Evolutionary conservation across 1,140 invertebrate genomes (phyloP).

Genomic region (Agraylea sexmaculata): DNA sequence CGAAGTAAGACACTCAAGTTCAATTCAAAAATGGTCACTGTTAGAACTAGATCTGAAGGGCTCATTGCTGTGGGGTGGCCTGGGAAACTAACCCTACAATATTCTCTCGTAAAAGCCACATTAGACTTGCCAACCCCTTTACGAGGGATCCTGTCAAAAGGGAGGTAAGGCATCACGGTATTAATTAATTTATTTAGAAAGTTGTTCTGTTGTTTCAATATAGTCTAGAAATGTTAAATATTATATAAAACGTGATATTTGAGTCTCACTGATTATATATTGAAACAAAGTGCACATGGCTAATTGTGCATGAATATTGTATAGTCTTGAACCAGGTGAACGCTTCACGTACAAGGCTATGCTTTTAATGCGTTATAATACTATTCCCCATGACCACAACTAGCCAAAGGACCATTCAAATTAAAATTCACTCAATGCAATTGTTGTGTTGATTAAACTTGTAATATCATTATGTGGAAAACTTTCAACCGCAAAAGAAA

Average conservation of each 20-base stretch:
- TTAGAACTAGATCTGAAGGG: no score
- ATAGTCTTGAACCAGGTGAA: conserved; percentile 20
- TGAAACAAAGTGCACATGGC: conserved; percentile 16
- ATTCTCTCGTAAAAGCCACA: background rate
- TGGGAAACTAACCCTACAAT: no score
- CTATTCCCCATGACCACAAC: no score
- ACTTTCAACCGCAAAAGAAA: conserved; percentile 1
- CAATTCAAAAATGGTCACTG: no score
- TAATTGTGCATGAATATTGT: conserved; percentile 23
- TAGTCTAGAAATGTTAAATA: background rate
- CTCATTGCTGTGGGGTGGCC: no score
- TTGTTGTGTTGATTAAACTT: background rate
- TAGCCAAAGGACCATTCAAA: background rate
- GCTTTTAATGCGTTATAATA: conserved; percentile 22
- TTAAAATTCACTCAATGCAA: background rate
- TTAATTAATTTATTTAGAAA: background rate
- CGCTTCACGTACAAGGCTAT: conserved; percentile 17
- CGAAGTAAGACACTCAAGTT: no score
- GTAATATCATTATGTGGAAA: background rate
- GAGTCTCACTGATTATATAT: background rate
- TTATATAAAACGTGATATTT: conserved; percentile 1
- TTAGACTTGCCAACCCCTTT: background rate
- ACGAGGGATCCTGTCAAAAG: background rate
- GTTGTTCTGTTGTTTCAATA: background rate
- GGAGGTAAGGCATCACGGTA: background rate